Conservation (phyloP, 2,797 vertebrate species). For the Botia kubotai region DNA sequence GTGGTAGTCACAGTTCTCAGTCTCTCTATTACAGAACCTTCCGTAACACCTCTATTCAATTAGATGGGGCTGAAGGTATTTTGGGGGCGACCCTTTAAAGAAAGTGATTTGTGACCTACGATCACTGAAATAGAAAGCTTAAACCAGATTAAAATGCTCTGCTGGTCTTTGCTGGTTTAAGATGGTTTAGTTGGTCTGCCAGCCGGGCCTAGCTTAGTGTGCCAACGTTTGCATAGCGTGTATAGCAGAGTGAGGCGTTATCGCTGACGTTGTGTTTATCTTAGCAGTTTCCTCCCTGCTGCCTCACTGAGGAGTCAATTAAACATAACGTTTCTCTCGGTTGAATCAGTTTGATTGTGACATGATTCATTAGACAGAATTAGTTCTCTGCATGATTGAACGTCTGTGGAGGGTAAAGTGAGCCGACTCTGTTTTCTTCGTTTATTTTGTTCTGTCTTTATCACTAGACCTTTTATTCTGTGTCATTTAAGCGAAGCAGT, state of each 20-base stretch:
- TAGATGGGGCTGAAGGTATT: too few species aligned
- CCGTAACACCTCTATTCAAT: neutral
- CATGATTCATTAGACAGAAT: slow-evolving; percentile 61
- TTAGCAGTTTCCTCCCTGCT: slow-evolving; percentile 57
- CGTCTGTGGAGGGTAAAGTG: slow-evolving; percentile 50
- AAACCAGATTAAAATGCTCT: too few species aligned
- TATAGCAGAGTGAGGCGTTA: slow-evolving; percentile 22
- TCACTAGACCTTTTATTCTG: slow-evolving; percentile 35
- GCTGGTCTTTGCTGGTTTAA: too few species aligned
- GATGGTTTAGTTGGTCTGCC: too few species aligned
- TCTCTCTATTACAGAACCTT: slow-evolving; percentile 5
- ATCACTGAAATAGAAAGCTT: too few species aligned
- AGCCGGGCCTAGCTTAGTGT: too few species aligned
- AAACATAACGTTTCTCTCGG: slow-evolving; percentile 48
- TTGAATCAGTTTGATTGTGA: slow-evolving; percentile 60
- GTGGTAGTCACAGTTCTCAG: slow-evolving; percentile 17
- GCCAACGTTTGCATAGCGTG: too few species aligned
- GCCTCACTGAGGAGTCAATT: slow-evolving; percentile 51
- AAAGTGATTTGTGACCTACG: too few species aligned
- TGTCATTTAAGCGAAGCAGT: slow-evolving; percentile 32
- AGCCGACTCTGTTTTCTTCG: slow-evolving; percentile 20
- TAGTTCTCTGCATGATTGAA: slow-evolving; percentile 22
- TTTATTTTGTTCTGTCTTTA: slow-evolving; percentile 60
- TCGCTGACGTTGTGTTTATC: slow-evolving; percentile 52
- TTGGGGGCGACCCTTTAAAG: too few species aligned